Evolutionary conservation across 1,140 invertebrate species (phyloP).

Genomic region (Oscheius sp.): DNA sequence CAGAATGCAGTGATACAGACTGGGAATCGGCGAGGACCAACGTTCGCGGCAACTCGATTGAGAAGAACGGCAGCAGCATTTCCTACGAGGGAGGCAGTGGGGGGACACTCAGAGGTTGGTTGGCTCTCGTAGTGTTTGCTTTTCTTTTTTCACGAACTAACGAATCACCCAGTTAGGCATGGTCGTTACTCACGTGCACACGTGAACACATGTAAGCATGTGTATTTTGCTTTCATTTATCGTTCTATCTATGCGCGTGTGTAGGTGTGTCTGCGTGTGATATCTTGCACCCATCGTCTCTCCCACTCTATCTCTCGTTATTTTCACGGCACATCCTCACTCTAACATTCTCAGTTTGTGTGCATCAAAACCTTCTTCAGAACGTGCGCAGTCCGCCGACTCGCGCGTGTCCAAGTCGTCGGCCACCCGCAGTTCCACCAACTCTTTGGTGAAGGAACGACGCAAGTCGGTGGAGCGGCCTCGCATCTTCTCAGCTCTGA

Average conservation of each 20-base stretch:
- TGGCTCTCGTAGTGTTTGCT: too few relatives aligned
- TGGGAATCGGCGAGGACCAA: slow-evolving; percentile 48
- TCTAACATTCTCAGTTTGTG: too few relatives aligned
- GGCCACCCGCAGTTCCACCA: neutral
- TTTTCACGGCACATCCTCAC: too few relatives aligned
- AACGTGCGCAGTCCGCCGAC: slow-evolving; percentile 40
- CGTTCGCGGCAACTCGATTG: slow-evolving; percentile 4
- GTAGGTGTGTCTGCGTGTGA: too few relatives aligned
- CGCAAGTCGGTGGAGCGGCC: slow-evolving; percentile 20
- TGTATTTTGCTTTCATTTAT: too few relatives aligned
- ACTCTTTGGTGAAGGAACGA: slow-evolving; percentile 10
- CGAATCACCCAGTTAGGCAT: too few relatives aligned
- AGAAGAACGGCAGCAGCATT: slow-evolving; percentile 17
- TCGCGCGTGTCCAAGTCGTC: slow-evolving; percentile 22
- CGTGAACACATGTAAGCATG: too few relatives aligned
- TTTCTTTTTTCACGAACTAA: too few relatives aligned
- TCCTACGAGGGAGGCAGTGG: slow-evolving; percentile 29
- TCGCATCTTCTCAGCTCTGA: slow-evolving; percentile 30
- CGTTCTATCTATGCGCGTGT: too few relatives aligned
- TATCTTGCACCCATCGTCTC: too few relatives aligned
- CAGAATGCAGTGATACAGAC: slow-evolving; percentile 59
- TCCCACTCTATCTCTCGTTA: too few relatives aligned
- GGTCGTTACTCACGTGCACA: too few relatives aligned
- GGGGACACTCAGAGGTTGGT: slow-evolving; percentile 31
- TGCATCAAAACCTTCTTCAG: slow-evolving; percentile 25